Percentiles rank a stretch among this genome's conserved stretches.
These are phyloP conservation scores for Dyspetes luteomarginatus DNA, from an alignment of 2,888 invertebrate genomes.

Conservation along the genomic window DNA sequence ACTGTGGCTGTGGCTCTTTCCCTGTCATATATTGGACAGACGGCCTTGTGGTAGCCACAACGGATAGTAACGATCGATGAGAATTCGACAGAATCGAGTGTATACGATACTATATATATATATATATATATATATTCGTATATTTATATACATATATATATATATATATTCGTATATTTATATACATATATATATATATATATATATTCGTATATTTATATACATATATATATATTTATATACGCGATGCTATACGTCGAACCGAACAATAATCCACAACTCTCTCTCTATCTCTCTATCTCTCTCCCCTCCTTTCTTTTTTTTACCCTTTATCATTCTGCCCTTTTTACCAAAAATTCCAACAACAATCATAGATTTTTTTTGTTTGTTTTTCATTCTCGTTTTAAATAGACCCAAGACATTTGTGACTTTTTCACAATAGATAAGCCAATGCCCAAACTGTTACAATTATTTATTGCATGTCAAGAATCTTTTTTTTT, in stretches of 20 bases:
- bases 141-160: too few relatives aligned
- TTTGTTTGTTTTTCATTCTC: not conserved
- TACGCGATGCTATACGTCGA: not conserved
- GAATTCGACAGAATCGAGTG: conserved; percentile 48
- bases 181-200: not conserved
- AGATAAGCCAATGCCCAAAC: not conserved
- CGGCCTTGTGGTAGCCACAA: conserved; percentile 20
- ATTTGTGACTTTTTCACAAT: not conserved
- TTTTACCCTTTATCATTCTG: conserved; percentile 20
- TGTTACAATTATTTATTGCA: not conserved
- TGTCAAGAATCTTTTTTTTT: not conserved
- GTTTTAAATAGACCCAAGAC: not conserved
- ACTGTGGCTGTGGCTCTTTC: conserved; percentile 18
- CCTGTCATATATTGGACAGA: conserved; percentile 33
- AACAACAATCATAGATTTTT: not conserved
- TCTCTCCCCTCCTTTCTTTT: not conserved
- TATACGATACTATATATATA: conserved; percentile 3
- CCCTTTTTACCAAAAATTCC: conserved; percentile 20
- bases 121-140: conserved; percentile 17
- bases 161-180: conserved; percentile 22
- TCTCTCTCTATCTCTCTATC: not conserved
- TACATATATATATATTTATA: not conserved
- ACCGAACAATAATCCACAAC: conserved; percentile 27
- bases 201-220: not conserved
- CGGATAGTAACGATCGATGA: conserved; percentile 57